Evolutionary conservation across 2,888 invertebrate genomes (phyloP).

Genomic region (Deilephila porcellus): DNA sequence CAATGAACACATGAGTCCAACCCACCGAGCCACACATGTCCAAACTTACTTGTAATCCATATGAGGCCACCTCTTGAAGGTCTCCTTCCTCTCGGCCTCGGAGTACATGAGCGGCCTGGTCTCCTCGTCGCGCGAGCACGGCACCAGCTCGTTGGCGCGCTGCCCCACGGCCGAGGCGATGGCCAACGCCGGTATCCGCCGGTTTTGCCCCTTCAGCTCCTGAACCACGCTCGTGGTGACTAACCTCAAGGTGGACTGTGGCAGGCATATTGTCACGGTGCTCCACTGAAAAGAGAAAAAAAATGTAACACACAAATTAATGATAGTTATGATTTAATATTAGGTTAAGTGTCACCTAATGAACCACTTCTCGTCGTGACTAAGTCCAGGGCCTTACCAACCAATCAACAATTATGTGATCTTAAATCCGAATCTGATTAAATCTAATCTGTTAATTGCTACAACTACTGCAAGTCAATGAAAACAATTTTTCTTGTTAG

Average conservation of each 20-base stretch:
- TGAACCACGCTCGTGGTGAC: conserved; percentile 92
- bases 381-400: no score
- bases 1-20: no score
- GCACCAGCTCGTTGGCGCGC: conserved; percentile 91
- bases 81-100: conserved; percentile 94
- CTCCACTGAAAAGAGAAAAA: conserved; percentile 90
- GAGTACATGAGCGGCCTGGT: conserved; percentile 91
- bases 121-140: conserved; percentile 80
- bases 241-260: conserved; percentile 90
- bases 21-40: neutral
- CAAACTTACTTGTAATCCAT: conserved; percentile 95
- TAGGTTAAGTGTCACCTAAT: neutral
- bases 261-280: conserved; percentile 92
- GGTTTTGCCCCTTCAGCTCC: conserved; percentile 92
- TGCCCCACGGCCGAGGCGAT: conserved; percentile 96
- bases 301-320: neutral
- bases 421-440: no score
- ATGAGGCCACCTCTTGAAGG: conserved; percentile 97
- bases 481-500: no score
- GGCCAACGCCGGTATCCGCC: conserved; percentile 93
- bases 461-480: no score
- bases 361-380: no score
- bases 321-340: neutral
- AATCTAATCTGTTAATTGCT: no score
- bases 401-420: no score